A percentile compares a stretch with the other conserved stretches of the same genome.
phyloP scores from a whole-genome alignment of 2,113 vertebrate genomes.

The Anoura caudifer region DNA sequence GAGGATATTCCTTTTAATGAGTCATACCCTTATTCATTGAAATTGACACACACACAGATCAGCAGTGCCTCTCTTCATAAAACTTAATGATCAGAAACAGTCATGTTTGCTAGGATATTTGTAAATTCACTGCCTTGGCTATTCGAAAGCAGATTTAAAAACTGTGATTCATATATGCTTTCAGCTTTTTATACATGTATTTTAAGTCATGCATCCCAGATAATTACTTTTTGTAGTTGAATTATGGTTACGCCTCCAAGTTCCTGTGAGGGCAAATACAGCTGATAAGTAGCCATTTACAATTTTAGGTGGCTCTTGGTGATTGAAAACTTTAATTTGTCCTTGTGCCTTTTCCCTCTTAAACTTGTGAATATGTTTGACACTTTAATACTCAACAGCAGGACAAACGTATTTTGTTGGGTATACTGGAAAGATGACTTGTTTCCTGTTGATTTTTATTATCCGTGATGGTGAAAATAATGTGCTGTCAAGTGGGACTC shows the following conservation, averaged over 20 bases:
- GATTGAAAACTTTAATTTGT: conserved; percentile 25
- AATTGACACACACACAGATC: background rate
- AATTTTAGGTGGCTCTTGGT: conserved; percentile 4
- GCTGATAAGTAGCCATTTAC: background rate
- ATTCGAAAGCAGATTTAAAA: conserved; percentile 3
- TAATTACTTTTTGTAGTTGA: conserved; percentile 5
- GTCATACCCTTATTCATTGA: background rate
- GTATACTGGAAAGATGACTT: conserved; percentile 34
- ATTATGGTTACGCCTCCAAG: background rate
- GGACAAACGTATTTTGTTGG: conserved; percentile 48
- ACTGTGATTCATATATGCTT: background rate
- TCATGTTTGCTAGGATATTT: conserved; percentile 9
- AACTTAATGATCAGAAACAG: conserved; percentile 6
- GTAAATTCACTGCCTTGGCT: background rate
- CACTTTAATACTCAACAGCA: conserved; percentile 22
- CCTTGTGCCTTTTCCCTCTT: background rate
- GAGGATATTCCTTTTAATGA: conserved; percentile 18
- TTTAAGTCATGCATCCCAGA: background rate
- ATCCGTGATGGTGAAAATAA: conserved; percentile 21
- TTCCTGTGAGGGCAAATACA: conserved; percentile 11
- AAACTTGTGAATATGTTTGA: conserved; percentile 41
- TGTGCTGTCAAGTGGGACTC: background rate
- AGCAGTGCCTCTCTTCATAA: background rate
- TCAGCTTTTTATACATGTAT: background rate
- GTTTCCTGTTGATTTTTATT: conserved; percentile 57